Evolutionary conservation across 2,113 vertebrate species (phyloP).

Genomic region (Pelodiscus sinensis): DNA sequence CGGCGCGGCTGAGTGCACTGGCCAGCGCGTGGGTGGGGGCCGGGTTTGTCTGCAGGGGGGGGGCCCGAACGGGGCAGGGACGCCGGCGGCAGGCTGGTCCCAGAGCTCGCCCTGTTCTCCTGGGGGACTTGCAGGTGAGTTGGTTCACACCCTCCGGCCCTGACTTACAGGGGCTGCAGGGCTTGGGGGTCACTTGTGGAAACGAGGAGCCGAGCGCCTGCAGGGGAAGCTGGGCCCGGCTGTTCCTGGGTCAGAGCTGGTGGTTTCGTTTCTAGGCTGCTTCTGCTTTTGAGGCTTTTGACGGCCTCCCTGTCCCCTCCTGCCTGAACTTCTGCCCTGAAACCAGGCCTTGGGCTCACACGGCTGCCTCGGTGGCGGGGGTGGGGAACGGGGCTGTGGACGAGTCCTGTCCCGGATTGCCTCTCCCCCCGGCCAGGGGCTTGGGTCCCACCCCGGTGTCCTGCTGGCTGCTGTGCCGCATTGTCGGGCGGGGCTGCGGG

Average conservation of each 20-base stretch:
- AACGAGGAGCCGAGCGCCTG: neutral
- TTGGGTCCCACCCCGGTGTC: neutral
- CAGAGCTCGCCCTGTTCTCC: neutral
- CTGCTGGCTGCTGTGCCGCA: neutral
- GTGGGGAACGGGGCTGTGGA: neutral
- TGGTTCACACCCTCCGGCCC: too few species aligned
- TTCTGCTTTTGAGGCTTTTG: neutral
- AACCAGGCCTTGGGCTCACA: neutral
- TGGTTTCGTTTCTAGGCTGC: neutral
- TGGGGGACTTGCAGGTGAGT: neutral
- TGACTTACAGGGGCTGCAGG: neutral
- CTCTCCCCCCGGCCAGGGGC: too few species aligned
- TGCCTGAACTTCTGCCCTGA: neutral
- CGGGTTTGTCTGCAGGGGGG: too few species aligned
- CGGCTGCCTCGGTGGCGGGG: rapidly evolving
- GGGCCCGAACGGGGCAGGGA: too few species aligned
- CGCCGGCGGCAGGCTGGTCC: neutral
- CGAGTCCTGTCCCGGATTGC: too few species aligned
- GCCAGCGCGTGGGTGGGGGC: too few species aligned
- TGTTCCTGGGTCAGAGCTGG: neutral
- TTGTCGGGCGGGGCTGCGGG: neutral
- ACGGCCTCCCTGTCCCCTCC: neutral
- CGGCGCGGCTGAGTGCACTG: neutral
- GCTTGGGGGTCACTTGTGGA: too few species aligned
- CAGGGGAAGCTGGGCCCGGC: neutral